Conservation (phyloP, 2,797 vertebrate genomes). For the Peromyscus eremicus region DNA sequence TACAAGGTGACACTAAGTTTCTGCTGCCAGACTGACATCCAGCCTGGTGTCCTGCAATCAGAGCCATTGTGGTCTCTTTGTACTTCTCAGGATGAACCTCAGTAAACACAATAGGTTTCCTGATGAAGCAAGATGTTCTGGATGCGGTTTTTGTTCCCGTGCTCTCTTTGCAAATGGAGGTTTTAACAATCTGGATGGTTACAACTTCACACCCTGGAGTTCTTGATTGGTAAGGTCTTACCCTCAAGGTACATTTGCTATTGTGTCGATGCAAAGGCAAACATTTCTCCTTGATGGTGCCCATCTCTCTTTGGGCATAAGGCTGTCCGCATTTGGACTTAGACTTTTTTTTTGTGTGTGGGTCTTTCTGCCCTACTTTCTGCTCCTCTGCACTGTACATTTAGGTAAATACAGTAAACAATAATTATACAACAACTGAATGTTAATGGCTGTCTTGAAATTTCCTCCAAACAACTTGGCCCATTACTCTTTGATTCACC, state of each 20-base stretch:
- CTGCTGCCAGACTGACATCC: not conserved
- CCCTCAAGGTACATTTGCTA: not conserved
- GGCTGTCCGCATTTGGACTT: too few relatives aligned
- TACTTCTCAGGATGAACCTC: not conserved
- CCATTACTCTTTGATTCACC: too few relatives aligned
- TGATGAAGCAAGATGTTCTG: not conserved
- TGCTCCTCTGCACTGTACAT: not conserved
- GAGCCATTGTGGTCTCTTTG: not conserved
- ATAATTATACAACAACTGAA: not conserved
- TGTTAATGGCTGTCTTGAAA: not conserved
- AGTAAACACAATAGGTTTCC: not conserved
- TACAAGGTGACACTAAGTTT: not conserved
- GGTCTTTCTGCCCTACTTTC: not conserved
- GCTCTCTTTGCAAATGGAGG: not conserved
- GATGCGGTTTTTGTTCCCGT: not conserved
- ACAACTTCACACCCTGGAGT: not conserved
- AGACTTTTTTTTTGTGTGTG: not conserved
- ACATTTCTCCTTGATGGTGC: not conserved
- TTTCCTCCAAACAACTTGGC: not conserved
- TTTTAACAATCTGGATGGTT: not conserved
- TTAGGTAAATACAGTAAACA: not conserved
- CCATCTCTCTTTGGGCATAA: not conserved
- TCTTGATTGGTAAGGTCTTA: not conserved
- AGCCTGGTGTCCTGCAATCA: not conserved
- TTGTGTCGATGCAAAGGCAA: not conserved